Base-by-base conservation (phyloP, 1,140 invertebrate species). In the Plodia interpunctella region DNA sequence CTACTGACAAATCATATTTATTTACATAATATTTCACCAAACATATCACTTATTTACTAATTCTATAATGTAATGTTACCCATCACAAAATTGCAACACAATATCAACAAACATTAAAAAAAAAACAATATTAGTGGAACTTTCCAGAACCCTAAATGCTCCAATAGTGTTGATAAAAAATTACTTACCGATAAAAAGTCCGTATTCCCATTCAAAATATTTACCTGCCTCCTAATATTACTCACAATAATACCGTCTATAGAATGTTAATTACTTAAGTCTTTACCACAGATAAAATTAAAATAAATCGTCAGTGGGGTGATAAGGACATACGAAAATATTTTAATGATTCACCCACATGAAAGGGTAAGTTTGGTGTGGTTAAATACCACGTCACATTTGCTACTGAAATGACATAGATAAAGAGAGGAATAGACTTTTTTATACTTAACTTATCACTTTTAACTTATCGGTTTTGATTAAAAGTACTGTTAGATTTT, bases 231-330 rank as follows among this genome's bases (percentile, higher is more conserved):
- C 32, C 32, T 44, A 44, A 44, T 44, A 44, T 15, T 44, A 44
- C 13, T 44, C 38, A 44, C 38, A 44, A 44, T 44, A 44, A 44
- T 35, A 35, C 13, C 15, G 38, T 44, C 38, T 44, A 44, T 44
- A 44, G 38, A 44, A 44, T 44, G 38, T 44, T 44, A 44, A 44
- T 44, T 44, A 44, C 38, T 15, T 10, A 44, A 44, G 38, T 44
- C 38, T 44, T 44, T 44, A 44, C 38, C 38, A 15, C n/a, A 44
- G 38, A 44, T 44, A 44, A 44, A 15, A 44, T 44, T 15, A 44
- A 44, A 44, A 44, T 44, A 44, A 15, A 44, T 44, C n/a, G 38
- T 44, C 38, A 44, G 38, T 44, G n/a, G n/a, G n/a, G 38, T 44
- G 38, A 44, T 44, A 44, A 44, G 38, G 38, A 15, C 38, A 15